Conservation (phyloP, 1,140 invertebrate genomes). For the Drosophila baimaii region DNA sequence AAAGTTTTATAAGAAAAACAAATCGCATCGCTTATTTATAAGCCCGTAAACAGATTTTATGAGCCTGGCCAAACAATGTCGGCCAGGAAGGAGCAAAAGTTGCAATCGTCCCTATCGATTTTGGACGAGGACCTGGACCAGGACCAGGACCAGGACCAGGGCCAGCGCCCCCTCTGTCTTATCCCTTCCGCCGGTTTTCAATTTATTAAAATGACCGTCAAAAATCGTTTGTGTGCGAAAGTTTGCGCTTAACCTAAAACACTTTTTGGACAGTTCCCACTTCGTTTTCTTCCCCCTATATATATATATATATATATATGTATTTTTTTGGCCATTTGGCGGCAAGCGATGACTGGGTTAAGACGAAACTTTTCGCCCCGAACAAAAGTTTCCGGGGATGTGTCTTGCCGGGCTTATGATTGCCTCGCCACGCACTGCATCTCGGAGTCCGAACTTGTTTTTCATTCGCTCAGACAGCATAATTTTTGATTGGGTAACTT, state of each 20-base stretch:
- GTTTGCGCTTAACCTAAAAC: slow-evolving; percentile 75
- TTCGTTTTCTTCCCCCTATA: slow-evolving; percentile 8
- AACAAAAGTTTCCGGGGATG: slow-evolving; percentile 34
- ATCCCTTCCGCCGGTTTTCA: slow-evolving; percentile 68
- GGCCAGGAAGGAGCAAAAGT: slow-evolving; percentile 24
- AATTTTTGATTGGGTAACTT: slow-evolving; percentile 68
- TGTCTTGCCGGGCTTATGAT: slow-evolving; percentile 60
- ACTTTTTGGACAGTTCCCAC: slow-evolving; percentile 75
- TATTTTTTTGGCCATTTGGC: slow-evolving; percentile 26
- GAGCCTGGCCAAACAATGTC: slow-evolving; percentile 64
- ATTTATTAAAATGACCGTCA: slow-evolving; percentile 82
- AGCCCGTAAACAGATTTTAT: slow-evolving; percentile 81
- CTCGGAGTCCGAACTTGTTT: slow-evolving; percentile 46
- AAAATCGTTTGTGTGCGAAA: slow-evolving; percentile 71
- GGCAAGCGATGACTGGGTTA: slow-evolving; percentile 45
- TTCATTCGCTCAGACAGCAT: slow-evolving; percentile 51
- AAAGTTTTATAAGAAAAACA: slow-evolving; percentile 77
- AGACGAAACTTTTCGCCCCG: slow-evolving; percentile 44
- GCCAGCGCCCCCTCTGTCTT: slow-evolving; percentile 10
- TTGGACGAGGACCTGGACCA: slow-evolving; percentile 16
- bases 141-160: not conserved
- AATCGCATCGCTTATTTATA: slow-evolving; percentile 75
- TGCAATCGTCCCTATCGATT: slow-evolving; percentile 56
- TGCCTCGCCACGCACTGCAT: slow-evolving; percentile 48
- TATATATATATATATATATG: too few species aligned